phyloP scores from a whole-genome alignment of 1,140 invertebrate genomes.

The Bombus pascuorum region DNA sequence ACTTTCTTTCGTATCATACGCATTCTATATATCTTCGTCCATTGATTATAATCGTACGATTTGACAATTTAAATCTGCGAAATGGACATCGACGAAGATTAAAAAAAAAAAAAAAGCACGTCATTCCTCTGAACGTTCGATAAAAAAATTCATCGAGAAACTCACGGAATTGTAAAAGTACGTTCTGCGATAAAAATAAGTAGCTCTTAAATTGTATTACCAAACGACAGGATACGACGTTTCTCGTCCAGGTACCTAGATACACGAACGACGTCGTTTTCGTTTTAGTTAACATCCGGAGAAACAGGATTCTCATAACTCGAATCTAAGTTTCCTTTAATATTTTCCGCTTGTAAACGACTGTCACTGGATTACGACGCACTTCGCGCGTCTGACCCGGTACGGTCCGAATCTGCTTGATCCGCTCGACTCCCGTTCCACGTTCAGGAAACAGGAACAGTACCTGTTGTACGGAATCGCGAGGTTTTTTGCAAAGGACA shows the following conservation, averaged over 20 bases:
- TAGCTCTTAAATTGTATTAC: slow-evolving; percentile 19
- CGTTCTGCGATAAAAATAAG: not conserved
- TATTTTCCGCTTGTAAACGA: not conserved
- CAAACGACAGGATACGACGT: not conserved
- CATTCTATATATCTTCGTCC: not conserved
- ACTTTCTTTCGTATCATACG: not conserved
- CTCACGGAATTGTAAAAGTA: not conserved
- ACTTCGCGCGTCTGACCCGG: not conserved
- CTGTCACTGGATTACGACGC: slow-evolving; percentile 4
- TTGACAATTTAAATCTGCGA: not conserved
- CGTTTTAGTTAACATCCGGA: not conserved
- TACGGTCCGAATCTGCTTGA: not conserved
- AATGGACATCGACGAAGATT: not conserved
- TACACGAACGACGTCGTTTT: no score
- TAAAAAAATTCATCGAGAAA: not conserved
- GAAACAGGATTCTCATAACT: not conserved
- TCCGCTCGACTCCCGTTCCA: not conserved
- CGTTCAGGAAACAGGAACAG: slow-evolving; percentile 11
- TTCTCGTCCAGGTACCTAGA: not conserved
- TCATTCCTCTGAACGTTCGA: not conserved
- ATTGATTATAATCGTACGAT: not conserved
- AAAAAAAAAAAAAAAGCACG: not conserved
- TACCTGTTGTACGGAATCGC: slow-evolving; percentile 43
- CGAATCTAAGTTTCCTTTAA: not conserved
- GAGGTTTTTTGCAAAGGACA: not conserved